Percentiles rank a stretch among this genome's conserved stretches.
These are phyloP conservation scores for Semibalanus balanoides DNA, from an alignment of 1,140 invertebrate species.

Conservation along the genomic window DNA sequence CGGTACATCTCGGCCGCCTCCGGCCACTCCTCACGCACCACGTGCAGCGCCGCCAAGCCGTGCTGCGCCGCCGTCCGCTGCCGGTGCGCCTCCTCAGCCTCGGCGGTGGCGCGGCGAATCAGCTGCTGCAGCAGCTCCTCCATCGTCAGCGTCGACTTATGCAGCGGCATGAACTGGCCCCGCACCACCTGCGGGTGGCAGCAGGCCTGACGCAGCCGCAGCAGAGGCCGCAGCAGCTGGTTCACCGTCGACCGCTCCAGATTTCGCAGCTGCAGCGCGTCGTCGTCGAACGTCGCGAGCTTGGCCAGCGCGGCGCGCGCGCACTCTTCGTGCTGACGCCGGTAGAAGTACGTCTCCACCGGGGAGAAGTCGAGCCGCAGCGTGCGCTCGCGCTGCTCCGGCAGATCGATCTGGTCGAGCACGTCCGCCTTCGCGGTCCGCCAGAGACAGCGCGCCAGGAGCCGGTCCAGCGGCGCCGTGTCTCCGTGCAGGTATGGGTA, in stretches of 20 bases:
- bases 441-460: slow-evolving; percentile 51
- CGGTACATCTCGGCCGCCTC: slow-evolving; percentile 46
- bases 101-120: slow-evolving; percentile 44
- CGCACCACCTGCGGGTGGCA: slow-evolving; percentile 50
- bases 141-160: slow-evolving; percentile 46
- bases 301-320: slow-evolving; percentile 27
- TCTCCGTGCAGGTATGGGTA: slow-evolving; percentile 38
- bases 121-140: slow-evolving; percentile 49
- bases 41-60: slow-evolving; percentile 46
- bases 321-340: slow-evolving; percentile 34
- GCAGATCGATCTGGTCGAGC: slow-evolving; percentile 36
- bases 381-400: slow-evolving; percentile 25
- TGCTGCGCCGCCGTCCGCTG: slow-evolving; percentile 46
- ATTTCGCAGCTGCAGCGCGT: slow-evolving; percentile 28
- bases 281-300: slow-evolving; percentile 27
- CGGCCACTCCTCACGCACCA: slow-evolving; percentile 39
- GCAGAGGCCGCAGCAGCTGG: slow-evolving; percentile 44
- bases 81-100: slow-evolving; percentile 50
- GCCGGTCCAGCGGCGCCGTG: slow-evolving; percentile 33
- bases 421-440: slow-evolving; percentile 50
- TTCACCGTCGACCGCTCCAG: slow-evolving; percentile 32
- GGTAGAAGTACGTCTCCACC: slow-evolving; percentile 44
- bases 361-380: slow-evolving; percentile 42
- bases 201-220: slow-evolving; percentile 53
- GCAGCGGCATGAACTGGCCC: slow-evolving; percentile 40